These are phyloP conservation scores for Chromoteleia sp. DNA, from an alignment of 2,888 invertebrate species.

Conservation along the genomic window DNA sequence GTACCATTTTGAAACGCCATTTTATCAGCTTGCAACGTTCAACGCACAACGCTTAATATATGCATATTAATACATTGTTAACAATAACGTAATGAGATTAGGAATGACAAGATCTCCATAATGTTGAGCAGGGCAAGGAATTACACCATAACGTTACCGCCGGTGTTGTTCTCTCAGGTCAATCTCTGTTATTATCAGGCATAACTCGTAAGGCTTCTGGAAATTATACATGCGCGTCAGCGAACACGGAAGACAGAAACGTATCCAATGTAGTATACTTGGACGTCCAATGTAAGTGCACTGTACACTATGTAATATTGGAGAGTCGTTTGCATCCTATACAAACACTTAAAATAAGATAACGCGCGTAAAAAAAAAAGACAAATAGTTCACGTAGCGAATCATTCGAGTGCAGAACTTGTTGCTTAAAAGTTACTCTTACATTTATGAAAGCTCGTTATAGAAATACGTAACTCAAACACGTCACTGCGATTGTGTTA, in stretches of 20 bases:
- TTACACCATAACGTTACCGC: conserved; percentile 93
- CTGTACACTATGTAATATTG: conserved; percentile 13
- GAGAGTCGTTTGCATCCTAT: conserved; percentile 18
- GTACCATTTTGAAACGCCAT: not conserved
- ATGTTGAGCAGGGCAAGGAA: conserved; percentile 89
- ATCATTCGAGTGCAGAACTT: conserved; percentile 48
- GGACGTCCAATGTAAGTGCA: conserved; percentile 85
- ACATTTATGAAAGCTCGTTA: conserved; percentile 57
- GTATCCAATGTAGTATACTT: conserved; percentile 85
- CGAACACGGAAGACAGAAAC: conserved; percentile 93
- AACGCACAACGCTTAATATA: conserved; percentile 18
- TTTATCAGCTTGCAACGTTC: conserved; percentile 21
- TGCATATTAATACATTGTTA: conserved; percentile 61
- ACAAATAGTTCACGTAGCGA: conserved; percentile 8
- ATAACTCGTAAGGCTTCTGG: conserved; percentile 93
- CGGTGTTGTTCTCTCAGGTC: conserved; percentile 94
- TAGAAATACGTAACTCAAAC: conserved; percentile 60
- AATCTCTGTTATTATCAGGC: conserved; percentile 94
- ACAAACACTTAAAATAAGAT: not conserved
- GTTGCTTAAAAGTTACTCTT: conserved; percentile 50
- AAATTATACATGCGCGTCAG: conserved; percentile 94
- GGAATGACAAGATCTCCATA: conserved; percentile 60
- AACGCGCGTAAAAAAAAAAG: conserved; percentile 1
- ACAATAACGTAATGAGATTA: conserved; percentile 56
- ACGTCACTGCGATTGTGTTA: conserved; percentile 52